Base-by-base conservation (phyloP, 2,888 invertebrate genomes). In the Caenorhabditis japonica region DNA sequence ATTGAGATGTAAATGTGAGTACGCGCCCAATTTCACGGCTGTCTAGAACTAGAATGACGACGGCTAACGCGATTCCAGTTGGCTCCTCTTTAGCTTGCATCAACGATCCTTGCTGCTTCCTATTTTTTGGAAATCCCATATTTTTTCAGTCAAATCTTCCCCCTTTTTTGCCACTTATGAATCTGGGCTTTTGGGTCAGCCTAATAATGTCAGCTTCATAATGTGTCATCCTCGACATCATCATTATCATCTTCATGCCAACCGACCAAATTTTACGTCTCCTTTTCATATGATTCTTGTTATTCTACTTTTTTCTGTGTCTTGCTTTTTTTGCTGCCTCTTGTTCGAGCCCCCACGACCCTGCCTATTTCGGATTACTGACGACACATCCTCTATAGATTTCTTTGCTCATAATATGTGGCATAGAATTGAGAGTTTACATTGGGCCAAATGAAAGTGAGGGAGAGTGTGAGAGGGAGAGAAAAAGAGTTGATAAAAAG, bases 341-440 rank as follows among this genome's bases (percentile, higher is more conserved):
- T 3, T 51, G 36, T 38, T 51, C 25, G 51, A 34, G 46, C 13
- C 46, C 4, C 46, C 38, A 21, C 43, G 38, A 39, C 39, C 36
- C 23, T 30, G 34, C 34, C 41, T 64, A 49, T 55, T 64, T 56
- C 34, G 56, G 56, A 56, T 56, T 56, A 66, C 66, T 66, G 66
- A 66, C 64, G 64, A 55, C 55, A 55, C 49, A 55, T 47, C 46
- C 53, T 46, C 46, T n/a, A n/a, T n/a, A n/a, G n/a, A 60, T 58
- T 34, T 61, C 12, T 25, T 49, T 23, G 21, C 46, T 13, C 17
- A 5, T 30, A 30, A 7, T 7, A 30, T 30, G 30, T 30, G 30
- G 30, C n/a, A n/a, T n/a, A n/a, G n/a, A n/a, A n/a, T n/a, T n/a
- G n/a, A n/a, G n/a, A n/a, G n/a, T n/a, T n/a, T n/a, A n/a, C n/a